Evolutionary conservation across 2,797 vertebrate species (phyloP).

Genomic region (Rhinella marina): DNA sequence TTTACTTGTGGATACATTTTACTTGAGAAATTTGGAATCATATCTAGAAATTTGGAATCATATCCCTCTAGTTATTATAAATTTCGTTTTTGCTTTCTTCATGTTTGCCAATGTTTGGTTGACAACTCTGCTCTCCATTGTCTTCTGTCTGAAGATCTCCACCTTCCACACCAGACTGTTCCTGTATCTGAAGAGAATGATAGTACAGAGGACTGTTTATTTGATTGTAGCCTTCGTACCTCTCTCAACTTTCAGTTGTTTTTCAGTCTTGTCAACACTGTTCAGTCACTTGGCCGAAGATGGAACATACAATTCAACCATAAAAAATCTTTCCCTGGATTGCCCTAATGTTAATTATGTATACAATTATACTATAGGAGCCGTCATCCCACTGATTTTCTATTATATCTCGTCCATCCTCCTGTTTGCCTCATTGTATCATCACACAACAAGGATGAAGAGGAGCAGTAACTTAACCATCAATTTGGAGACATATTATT

Average conservation of each 20-base stretch:
- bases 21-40: background rate
- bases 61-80: background rate
- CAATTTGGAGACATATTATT: background rate
- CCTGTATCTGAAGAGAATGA: no score
- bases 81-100: background rate
- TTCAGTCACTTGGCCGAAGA: background rate
- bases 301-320: background rate
- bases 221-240: no score
- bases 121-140: background rate
- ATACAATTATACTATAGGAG: no score
- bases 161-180: background rate
- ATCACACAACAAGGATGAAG: background rate
- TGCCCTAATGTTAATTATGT: background rate
- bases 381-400: background rate
- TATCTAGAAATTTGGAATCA: fast-evolving
- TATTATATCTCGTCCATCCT: background rate
- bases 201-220: no score
- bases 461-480: background rate
- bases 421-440: background rate
- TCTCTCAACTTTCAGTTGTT: background rate
- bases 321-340: background rate
- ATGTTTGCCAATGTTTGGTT: background rate
- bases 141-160: background rate
- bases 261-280: no score
- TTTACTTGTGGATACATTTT: no score